Evolutionary conservation across 2,113 vertebrate genomes (phyloP).

Genomic region (Leptobrachium ailaonicum): DNA sequence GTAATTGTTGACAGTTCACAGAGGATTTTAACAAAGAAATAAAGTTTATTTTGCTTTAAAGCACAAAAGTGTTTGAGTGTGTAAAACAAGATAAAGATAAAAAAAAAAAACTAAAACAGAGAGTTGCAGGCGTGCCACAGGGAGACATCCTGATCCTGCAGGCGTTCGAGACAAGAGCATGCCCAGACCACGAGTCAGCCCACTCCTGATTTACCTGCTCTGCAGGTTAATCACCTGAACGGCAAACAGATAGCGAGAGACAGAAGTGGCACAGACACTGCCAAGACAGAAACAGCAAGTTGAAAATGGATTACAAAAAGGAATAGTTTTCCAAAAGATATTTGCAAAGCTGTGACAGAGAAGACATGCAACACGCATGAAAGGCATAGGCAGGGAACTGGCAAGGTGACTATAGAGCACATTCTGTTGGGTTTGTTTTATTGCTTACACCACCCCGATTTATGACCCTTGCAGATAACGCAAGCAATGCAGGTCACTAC

Average conservation of each 20-base stretch:
- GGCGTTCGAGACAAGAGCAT: slow-evolving; percentile 4
- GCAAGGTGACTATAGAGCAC: not conserved
- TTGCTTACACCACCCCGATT: too few species aligned
- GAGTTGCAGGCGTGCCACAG: slow-evolving; percentile 1
- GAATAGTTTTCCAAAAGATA: not conserved
- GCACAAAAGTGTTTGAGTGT: too few species aligned
- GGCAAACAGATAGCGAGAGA: slow-evolving; percentile 32
- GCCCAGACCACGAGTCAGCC: slow-evolving; percentile 6
- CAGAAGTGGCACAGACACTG: too few species aligned
- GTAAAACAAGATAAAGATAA: not conserved
- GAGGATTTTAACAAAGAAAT: too few species aligned
- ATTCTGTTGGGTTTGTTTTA: too few species aligned
- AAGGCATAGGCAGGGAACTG: not conserved
- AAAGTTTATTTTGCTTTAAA: too few species aligned
- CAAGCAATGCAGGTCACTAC: too few species aligned
- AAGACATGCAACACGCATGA: not conserved
- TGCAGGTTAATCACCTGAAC: slow-evolving; percentile 31
- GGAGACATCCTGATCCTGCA: slow-evolving; percentile 8
- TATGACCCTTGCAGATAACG: too few species aligned
- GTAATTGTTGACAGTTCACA: too few species aligned
- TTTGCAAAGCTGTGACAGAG: not conserved
- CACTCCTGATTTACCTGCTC: slow-evolving; percentile 39
- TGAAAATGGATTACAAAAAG: not conserved
- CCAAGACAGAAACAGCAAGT: not conserved
- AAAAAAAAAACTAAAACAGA: not conserved